Base-by-base conservation (phyloP, 2,888 invertebrate species). In the Chirona hameri region DNA sequence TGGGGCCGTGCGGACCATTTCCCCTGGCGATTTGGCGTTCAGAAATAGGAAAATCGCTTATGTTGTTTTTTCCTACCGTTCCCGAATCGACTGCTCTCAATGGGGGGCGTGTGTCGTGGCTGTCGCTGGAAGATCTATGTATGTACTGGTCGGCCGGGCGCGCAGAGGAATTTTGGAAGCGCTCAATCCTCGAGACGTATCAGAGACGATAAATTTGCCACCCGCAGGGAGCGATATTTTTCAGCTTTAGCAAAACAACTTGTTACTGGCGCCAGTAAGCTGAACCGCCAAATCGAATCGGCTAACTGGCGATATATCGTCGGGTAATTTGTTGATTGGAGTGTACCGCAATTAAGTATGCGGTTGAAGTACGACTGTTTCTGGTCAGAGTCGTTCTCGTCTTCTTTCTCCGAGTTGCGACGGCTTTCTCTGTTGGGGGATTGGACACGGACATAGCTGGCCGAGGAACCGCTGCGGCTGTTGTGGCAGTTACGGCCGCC, bases 81-180 rank as follows among this genome's bases (percentile, higher is more conserved):
- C 39, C 76, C 18, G 76, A 76, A 76, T 76, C 76, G 76, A 4
- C 39, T 29, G 15, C 21, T 5, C 76, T 24, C 39, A 39, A 39
- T 76, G 76, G 39, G 39, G 76, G 39, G 76, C 39, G 76, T 76
- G 21, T 39, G 9, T 0, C 15, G 9, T 7, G 5, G 4, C 76
- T 39, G 21, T 18, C 76, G 39, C 31, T 18, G 76, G 29, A 39
- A 76, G 72, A 76, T 76, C 76, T 76, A 39, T 76, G 76, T 69
- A 69, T 27, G 69, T 7, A 1, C 69, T 29, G 69, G 29, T 3
- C 69, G 15, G 76, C 18, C 5, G 21, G 3, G 27, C 31, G 39
- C 1, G 15, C 39, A 4, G 7, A 0, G 39, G 39, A 76, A 39
- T 39, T 76, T 76, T 39, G 76, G 76, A 76, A 76, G 15, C 39